Evolutionary conservation across 2,113 vertebrate genomes (phyloP).

Genomic region (Dasyurus viverrinus): DNA sequence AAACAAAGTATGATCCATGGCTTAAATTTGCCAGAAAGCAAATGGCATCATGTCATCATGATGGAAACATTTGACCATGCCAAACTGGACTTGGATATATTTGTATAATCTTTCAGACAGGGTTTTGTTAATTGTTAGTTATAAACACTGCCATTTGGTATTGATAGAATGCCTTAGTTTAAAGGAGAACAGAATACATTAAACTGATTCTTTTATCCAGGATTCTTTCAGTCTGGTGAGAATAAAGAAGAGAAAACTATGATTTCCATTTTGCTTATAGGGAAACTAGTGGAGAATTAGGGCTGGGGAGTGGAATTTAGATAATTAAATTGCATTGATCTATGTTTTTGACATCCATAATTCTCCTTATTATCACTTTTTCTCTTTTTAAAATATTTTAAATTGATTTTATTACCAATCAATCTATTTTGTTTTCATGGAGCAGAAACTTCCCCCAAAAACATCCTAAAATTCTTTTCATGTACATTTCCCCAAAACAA

Average conservation of each 20-base stretch:
- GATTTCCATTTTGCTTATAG: neutral
- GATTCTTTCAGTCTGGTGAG: slow-evolving; percentile 13
- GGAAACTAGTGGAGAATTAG: neutral
- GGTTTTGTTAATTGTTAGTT: neutral
- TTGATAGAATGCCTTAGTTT: neutral
- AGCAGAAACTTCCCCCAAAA: neutral
- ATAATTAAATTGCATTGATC: neutral
- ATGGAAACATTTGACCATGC: neutral
- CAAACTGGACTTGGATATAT: neutral
- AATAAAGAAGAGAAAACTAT: slow-evolving; percentile 2
- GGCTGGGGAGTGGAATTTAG: neutral
- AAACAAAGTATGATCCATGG: neutral
- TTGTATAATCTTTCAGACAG: neutral
- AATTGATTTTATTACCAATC: neutral
- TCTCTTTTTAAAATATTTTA: neutral
- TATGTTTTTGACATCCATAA: neutral
- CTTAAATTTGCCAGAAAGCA: neutral
- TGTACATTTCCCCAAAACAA: neutral
- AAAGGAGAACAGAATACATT: neutral
- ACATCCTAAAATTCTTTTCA: neutral
- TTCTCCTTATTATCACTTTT: neutral
- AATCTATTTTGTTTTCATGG: neutral
- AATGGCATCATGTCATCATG: neutral
- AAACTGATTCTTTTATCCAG: neutral
- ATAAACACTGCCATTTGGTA: neutral